A percentile compares a stretch with the other conserved stretches of the same genome.
phyloP scores from a whole-genome alignment of 2,888 invertebrate species.

The Eupithecia abbreviata region DNA sequence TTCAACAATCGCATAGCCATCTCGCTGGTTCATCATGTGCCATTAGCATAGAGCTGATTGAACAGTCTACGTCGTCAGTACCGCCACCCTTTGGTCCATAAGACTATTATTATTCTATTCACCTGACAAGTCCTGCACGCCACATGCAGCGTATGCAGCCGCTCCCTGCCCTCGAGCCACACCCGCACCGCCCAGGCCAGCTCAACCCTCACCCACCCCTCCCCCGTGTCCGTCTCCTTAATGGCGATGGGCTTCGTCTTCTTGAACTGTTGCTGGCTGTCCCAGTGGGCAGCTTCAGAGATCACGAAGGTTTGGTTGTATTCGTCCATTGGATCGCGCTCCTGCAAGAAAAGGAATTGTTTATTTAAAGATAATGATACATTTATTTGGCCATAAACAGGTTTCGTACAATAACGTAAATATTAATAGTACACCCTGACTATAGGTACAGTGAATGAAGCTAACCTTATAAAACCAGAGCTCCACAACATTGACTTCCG shows the following conservation, averaged over 20 bases:
- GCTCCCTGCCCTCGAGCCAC: slow-evolving; percentile 88
- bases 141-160: slow-evolving; percentile 89
- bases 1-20: too few relatives aligned
- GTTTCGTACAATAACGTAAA: too few relatives aligned
- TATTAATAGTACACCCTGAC: too few relatives aligned
- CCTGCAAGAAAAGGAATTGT: slow-evolving; percentile 47
- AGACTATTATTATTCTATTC: not conserved
- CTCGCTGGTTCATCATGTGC: too few relatives aligned
- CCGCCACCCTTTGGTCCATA: not conserved
- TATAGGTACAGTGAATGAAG: not conserved
- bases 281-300: slow-evolving; percentile 91
- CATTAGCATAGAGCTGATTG: not conserved
- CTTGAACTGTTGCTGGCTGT: slow-evolving; percentile 87
- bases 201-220: slow-evolving; percentile 92
- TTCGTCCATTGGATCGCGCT: slow-evolving; percentile 84
- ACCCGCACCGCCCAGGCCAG: slow-evolving; percentile 89
- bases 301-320: slow-evolving; percentile 90
- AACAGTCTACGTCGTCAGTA: not conserved
- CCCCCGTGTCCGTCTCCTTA: slow-evolving; percentile 88
- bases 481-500: slow-evolving; percentile 90
- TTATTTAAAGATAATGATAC: too few relatives aligned
- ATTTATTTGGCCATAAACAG: too few relatives aligned
- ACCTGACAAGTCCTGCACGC: slow-evolving; percentile 90
- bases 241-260: slow-evolving; percentile 92
- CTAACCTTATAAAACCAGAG: slow-evolving; percentile 90